Evolutionary conservation across 2,113 vertebrate genomes (phyloP), one percentile per base, ranked within the genome.

Genomic region (Zosterops borbonicus): DNA sequence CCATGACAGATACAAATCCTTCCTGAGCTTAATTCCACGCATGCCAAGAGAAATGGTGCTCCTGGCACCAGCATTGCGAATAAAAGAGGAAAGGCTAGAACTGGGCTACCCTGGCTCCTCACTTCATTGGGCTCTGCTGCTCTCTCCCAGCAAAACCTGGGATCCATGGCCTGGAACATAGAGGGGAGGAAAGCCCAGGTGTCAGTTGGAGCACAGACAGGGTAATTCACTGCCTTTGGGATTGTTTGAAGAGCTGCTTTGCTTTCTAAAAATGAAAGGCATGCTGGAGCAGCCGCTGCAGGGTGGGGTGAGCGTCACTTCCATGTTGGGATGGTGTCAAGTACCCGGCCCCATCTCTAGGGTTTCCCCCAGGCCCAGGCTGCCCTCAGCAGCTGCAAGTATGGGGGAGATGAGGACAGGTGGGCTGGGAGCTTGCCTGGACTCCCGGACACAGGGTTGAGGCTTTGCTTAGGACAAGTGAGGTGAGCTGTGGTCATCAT

Each of bases 211-310:
- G 19, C 50, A 14, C 63, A 69, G 77, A 87, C 93, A 96, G 68
- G 90, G 65, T 85, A 41, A 50, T 75, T 87, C 55, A 62, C 81
- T 65, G 77, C 85, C 79, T 90, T 94, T 73, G 78, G 91, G 85
- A 73, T 75, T 89, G 83, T 93, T 95, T 73, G 77, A 93, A 89
- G 80, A 87, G 64, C 77, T 78, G 62, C 46, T 87, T 92, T 0
- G 6, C 65, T 89, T 89, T 94, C 74, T 94, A 74, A 78, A 90
- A 95, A 89, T 92, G 88, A 55, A 86, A 89, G 83, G 85, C 71
- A 86, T 62, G 83, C 83, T 67, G 33, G 60, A 94, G 85, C 82
- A 94, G 90, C 67, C 6, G 0, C 47, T 5, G 2, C 3, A 10
- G 96, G 85, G 87, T 64, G 69, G 83, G 52, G 44, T 83, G 73